Percentiles rank a stretch among this genome's conserved stretches.
These are phyloP conservation scores for Montipora cactus DNA, from an alignment of 64 coral and sea anemone genomes.

Conservation along the genomic window DNA sequence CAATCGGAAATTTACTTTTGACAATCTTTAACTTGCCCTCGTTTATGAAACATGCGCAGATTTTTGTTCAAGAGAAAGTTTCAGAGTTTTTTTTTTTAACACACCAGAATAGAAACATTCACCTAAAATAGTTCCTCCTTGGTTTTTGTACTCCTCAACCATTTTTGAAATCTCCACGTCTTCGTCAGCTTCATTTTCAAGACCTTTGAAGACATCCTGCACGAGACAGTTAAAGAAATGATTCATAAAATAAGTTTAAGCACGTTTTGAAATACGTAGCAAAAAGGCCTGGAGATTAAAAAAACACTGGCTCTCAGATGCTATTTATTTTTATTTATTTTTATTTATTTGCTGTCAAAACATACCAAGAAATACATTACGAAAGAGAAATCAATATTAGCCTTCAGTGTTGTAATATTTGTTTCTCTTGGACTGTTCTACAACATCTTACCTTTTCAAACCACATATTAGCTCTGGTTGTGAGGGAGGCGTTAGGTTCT, in stretches of 20 bases:
- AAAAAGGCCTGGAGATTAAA: no score
- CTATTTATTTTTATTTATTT: no score
- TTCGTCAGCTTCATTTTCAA: slow-evolving; percentile 95
- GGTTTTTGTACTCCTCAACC: slow-evolving; percentile 86
- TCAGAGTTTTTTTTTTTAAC: neutral
- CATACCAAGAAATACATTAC: no score
- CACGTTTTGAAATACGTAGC: neutral
- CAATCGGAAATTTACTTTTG: no score
- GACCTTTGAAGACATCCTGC: slow-evolving; percentile 91
- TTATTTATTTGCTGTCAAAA: no score
- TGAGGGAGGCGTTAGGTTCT: slow-evolving; percentile 73
- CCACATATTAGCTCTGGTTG: slow-evolving; percentile 86
- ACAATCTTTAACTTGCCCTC: no score
- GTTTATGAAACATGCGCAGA: no score
- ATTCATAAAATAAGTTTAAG: neutral
- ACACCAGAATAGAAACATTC: neutral
- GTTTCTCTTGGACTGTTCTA: neutral
- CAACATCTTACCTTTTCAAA: slow-evolving; percentile 84
- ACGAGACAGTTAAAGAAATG: neutral
- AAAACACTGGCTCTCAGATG: no score
- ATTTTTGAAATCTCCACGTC: slow-evolving; percentile 92
- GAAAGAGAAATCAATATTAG: no score
- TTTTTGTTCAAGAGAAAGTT: no score
- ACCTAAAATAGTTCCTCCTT: slow-evolving; percentile 82
- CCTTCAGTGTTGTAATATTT: no score